phyloP scores from a whole-genome alignment of 2,888 invertebrate genomes.

The Falcaria lacertinaria region DNA sequence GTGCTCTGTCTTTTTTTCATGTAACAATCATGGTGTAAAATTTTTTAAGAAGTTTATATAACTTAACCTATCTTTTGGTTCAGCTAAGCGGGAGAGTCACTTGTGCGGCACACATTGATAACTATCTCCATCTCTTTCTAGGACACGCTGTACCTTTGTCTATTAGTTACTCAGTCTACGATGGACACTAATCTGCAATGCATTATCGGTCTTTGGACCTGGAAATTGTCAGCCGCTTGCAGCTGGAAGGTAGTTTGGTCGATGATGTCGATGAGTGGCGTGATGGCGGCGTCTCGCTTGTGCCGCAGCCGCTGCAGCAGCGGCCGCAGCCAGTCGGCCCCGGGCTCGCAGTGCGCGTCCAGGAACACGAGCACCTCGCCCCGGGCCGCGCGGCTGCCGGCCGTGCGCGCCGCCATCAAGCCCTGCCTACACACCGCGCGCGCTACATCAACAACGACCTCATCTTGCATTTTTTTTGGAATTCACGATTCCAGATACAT shows the following conservation, averaged over 20 bases:
- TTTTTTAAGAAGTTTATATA: too few relatives aligned
- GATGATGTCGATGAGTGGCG: constrained; percentile 96
- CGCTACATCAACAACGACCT: too few relatives aligned
- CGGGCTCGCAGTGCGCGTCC: constrained; percentile 95
- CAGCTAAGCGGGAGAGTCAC: too few relatives aligned
- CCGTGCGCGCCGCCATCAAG: constrained; percentile 33
- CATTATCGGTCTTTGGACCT: constrained; percentile 37
- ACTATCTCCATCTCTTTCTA: neutral
- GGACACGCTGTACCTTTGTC: too few relatives aligned
- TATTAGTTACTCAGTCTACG: too few relatives aligned
- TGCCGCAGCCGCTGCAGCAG: constrained; percentile 82
- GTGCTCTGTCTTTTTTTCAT: too few relatives aligned
- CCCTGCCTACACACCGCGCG: neutral
- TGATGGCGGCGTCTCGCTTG: constrained; percentile 87
- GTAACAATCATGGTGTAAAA: too few relatives aligned
- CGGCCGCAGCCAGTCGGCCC: constrained; percentile 91
- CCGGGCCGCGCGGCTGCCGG: constrained; percentile 72
- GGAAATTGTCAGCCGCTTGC: constrained; percentile 47
- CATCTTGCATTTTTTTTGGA: too few relatives aligned
- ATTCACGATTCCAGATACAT: too few relatives aligned
- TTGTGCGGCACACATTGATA: too few relatives aligned
- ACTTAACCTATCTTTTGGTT: too few relatives aligned
- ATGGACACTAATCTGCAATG: too few relatives aligned
- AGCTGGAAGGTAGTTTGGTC: constrained; percentile 85
- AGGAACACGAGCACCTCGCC: constrained; percentile 92